Conservation (phyloP, 2,888 invertebrate species). For the Lapara coniferarum region DNA sequence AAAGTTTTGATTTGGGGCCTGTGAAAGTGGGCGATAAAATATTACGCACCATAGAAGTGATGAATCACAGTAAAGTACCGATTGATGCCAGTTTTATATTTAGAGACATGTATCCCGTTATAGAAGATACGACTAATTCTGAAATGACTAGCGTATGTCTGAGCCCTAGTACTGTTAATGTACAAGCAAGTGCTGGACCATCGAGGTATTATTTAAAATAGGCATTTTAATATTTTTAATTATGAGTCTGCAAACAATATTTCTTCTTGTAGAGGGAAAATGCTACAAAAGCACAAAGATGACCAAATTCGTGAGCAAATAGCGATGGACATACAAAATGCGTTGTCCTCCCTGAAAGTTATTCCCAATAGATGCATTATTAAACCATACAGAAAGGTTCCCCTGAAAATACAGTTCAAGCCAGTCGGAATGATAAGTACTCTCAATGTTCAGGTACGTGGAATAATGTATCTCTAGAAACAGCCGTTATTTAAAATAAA, state of each 20-base stretch:
- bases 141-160: conserved; percentile 72
- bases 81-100: conserved; percentile 82
- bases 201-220: conserved; percentile 53
- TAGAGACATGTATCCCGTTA: conserved; percentile 70
- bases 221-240: neutral
- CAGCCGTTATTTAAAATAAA: no score
- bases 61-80: conserved; percentile 82
- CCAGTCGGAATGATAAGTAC: conserved; percentile 72
- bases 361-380: conserved; percentile 66
- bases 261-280: conserved; percentile 57
- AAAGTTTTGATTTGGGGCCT: conserved; percentile 71
- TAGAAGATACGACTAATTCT: conserved; percentile 61
- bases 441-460: conserved; percentile 67
- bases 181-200: conserved; percentile 46
- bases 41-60: conserved; percentile 80
- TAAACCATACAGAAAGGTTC: conserved; percentile 64
- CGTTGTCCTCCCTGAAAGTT: conserved; percentile 69
- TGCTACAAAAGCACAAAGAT: conserved; percentile 66
- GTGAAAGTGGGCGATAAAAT: conserved; percentile 79
- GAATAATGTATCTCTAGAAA: no score
- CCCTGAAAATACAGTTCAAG: conserved; percentile 74
- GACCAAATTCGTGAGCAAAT: conserved; percentile 65
- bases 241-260: neutral
- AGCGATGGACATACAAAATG: conserved; percentile 66
- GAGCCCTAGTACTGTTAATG: conserved; percentile 45